Percentiles rank a stretch among this genome's conserved stretches.
Conservation (phyloP, 2,888 invertebrate genomes). For the Drosophila robusta region DNA sequence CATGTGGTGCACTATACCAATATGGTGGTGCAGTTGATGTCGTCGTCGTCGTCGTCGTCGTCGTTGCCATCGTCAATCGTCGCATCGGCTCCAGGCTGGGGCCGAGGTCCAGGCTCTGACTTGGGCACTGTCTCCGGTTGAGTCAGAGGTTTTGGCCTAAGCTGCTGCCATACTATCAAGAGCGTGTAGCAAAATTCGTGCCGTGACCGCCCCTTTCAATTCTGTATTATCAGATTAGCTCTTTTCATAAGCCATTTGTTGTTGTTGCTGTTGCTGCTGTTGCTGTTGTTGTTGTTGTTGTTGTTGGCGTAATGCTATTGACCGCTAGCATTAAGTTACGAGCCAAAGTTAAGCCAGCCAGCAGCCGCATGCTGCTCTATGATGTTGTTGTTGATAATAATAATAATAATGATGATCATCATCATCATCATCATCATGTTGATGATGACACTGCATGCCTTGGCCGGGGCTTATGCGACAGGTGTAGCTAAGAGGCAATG, state of each 20-base stretch:
- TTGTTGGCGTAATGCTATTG: constrained; percentile 62
- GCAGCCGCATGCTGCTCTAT: constrained; percentile 44
- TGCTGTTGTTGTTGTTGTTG: constrained; percentile 25
- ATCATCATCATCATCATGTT: neutral
- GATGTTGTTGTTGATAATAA: constrained; percentile 45
- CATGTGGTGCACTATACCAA: constrained; percentile 64
- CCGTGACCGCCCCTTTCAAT: constrained; percentile 82
- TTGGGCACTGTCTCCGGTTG: constrained; percentile 4
- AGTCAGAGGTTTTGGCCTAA: constrained; percentile 19
- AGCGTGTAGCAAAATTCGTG: constrained; percentile 80
- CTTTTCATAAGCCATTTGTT: constrained; percentile 70
- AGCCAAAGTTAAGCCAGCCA: constrained; percentile 41
- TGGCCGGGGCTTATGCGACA: constrained; percentile 37
- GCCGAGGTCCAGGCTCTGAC: constrained; percentile 4
- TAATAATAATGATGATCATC: constrained; percentile 20
- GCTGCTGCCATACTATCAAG: constrained; percentile 63
- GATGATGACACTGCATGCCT: constrained; percentile 27
- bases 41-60: constrained; percentile 23
- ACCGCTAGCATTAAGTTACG: constrained; percentile 73
- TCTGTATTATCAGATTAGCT: constrained; percentile 82
- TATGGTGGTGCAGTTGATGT: constrained; percentile 52
- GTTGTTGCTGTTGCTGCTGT: constrained; percentile 28
- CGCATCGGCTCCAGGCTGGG: constrained; percentile 30
- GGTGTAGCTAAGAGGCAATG: constrained; percentile 40
- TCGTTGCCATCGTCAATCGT: constrained; percentile 52